A percentile compares a stretch with the other conserved stretches of the same genome.
Conservation (phyloP, 1,140 invertebrate genomes). For the Brachionus rubens region DNA sequence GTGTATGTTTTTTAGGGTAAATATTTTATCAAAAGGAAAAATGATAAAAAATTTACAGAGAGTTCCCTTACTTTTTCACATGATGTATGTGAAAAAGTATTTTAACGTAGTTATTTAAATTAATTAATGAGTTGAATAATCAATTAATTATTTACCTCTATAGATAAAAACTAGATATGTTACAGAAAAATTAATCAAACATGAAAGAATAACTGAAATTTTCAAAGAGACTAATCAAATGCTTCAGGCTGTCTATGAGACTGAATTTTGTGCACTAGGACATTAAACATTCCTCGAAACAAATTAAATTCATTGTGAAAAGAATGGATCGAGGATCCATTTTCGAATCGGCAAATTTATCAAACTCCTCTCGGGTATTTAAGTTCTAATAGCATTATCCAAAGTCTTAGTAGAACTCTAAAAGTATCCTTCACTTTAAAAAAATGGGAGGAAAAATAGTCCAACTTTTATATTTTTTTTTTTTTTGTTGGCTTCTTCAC, state of each 20-base stretch:
- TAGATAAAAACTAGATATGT: constrained; percentile 6
- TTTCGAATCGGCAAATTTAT: background rate
- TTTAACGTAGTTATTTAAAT: no score
- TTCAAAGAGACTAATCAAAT: background rate
- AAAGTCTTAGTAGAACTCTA: background rate
- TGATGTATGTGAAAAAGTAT: no score
- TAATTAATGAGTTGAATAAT: no score
- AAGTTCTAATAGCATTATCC: background rate
- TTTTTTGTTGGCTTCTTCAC: no score
- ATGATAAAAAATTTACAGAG: no score
- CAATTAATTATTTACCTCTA: no score
- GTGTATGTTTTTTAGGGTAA: no score
- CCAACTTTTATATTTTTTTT: no score
- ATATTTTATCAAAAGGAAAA: no score
- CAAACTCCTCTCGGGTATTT: background rate
- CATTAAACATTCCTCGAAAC: background rate
- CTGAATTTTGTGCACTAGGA: background rate
- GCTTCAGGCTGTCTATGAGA: background rate
- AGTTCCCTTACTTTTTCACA: no score
- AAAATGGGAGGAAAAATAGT: no score
- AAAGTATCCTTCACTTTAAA: background rate
- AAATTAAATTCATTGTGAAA: background rate
- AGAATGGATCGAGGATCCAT: background rate
- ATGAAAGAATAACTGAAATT: background rate
- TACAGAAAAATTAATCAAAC: background rate